Percentiles rank a stretch among this genome's conserved stretches.
Conservation (phyloP, 2,888 invertebrate species). For the Sarcophaga carnaria region DNA sequence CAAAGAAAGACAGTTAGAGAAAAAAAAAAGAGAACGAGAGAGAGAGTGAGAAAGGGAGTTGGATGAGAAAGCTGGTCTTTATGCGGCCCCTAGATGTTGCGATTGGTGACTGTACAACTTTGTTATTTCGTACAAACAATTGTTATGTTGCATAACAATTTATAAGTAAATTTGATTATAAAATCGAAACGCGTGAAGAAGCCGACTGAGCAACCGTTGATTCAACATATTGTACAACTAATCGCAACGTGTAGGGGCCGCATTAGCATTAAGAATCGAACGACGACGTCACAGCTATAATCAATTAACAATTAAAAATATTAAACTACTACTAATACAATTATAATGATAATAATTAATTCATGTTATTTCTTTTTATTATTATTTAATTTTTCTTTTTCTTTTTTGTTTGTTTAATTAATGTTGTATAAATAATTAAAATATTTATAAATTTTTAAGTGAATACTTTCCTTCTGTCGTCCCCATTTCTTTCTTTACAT, state of each 20-base stretch:
- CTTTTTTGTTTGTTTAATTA: background rate
- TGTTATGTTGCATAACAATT: too few relatives aligned
- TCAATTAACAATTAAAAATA: conserved; percentile 37
- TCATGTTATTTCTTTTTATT: conserved; percentile 6
- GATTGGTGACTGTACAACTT: too few relatives aligned
- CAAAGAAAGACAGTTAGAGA: background rate
- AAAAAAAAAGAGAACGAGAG: background rate
- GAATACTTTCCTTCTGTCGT: background rate
- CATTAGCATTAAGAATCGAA: background rate
- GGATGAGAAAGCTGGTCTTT: background rate
- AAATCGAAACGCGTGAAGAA: too few relatives aligned
- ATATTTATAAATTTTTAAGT: conserved; percentile 8
- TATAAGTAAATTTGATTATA: too few relatives aligned
- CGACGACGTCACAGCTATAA: conserved; percentile 36
- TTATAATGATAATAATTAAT: background rate
- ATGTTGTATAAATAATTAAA: conserved; percentile 16
- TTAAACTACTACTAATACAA: background rate
- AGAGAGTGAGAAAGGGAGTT: background rate
- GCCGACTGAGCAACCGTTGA: too few relatives aligned
- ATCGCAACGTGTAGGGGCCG: too few relatives aligned
- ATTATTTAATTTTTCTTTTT: background rate
- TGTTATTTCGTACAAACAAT: too few relatives aligned
- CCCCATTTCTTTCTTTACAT: background rate
- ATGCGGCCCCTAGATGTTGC: too few relatives aligned
- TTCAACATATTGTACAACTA: too few relatives aligned